Base-by-base conservation (phyloP, 2,888 invertebrate species). In the Lucinisca nassula region DNA sequence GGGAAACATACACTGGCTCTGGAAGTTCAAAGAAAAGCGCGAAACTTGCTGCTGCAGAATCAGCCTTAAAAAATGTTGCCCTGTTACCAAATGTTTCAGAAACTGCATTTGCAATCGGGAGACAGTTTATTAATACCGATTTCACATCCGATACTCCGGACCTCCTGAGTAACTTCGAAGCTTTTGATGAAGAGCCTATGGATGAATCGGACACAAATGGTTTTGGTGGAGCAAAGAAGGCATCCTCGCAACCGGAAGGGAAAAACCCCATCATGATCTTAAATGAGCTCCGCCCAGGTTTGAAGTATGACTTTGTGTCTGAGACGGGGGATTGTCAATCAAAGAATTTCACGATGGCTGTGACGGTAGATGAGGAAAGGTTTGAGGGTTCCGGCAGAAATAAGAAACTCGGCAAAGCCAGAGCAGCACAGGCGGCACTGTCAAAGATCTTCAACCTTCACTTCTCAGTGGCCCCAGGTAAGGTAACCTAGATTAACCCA, bases 371-470 rank as follows among this genome's bases (percentile, higher is more conserved):
- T 79, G 92, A 92, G 0, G 91, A 94, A 70, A 91, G 90, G 75
- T 99, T 98, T 95, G 97, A 98, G 95, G 99, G 98, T 45, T 98
- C 98, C 87, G 98, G 99, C 10, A 98, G 98, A 0, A 99, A 98
- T 94, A 99, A 99, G 96, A 99, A 98, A 96, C 96, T 98, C 93
- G 99, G 99, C 0, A 99, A 99, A 97, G 97, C 98, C 85, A 98
- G 98, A 0, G 98, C 98, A 0, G 98, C 99, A 1, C 97, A 98
- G 88, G 97, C 98, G 0, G 98, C 98, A 0, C 96, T 99, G 92
- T 93, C 95, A 30, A 92, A 94, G 30, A 88, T 96, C 67, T 95
- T 93, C 88, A 93, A 95, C 70, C 88, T 95, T 75, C 92, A 94
- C 75, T 95, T 95, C 84, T 77, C 87, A 21, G 87, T 88, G 61